Base-by-base conservation (phyloP, 2,113 vertebrate genomes). In the Tragelaphus imberbis region DNA sequence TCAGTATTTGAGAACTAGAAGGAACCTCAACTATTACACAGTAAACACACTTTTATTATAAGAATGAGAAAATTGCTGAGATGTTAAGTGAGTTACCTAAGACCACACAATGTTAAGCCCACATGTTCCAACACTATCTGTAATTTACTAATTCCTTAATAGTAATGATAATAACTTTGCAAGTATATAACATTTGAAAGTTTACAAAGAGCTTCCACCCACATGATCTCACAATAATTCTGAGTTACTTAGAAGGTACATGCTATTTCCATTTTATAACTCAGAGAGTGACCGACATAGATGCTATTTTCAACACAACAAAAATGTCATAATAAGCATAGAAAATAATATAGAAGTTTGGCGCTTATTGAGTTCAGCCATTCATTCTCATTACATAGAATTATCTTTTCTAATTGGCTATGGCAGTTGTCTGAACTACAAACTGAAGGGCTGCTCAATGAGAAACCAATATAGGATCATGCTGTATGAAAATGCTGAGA, bases 111-210 rank as follows among this genome's bases (percentile, higher is more conserved):
- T n/a, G 44, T 33, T 63, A 88, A 95, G 2, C 75, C 81, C 49
- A 90, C 14, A 2, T 53, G 1, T 44, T 61, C n/a, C 28, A 95
- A 63, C 23, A 63, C 19, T 89, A 71, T 80, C n/a, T 95, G 33
- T 53, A 95, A 89, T 94, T 97, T 96, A 59, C 84, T 86, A 97
- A 96, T 94, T 95, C 55, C 47, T 68, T 51, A 88, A 88, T 84
- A 96, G 71, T 58, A 58, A 91, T 56, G 71, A 44, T 30, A 30
- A 96, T 25, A 93, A 59, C 2, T 53, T 53, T 58, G 10, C 13
- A 84, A 93, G 47, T 63, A 16, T 6, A 40, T 68, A 96, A 7
- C 44, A 82, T 77, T 93, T 75, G 40, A 89, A 88, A 58, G 63
- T 94, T 90, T 93, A 71, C 33, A 81, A 97, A 82, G 49, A 75